Base-by-base conservation (phyloP, 2,888 invertebrate species). In the Sinopyrophorus schimmeli region DNA sequence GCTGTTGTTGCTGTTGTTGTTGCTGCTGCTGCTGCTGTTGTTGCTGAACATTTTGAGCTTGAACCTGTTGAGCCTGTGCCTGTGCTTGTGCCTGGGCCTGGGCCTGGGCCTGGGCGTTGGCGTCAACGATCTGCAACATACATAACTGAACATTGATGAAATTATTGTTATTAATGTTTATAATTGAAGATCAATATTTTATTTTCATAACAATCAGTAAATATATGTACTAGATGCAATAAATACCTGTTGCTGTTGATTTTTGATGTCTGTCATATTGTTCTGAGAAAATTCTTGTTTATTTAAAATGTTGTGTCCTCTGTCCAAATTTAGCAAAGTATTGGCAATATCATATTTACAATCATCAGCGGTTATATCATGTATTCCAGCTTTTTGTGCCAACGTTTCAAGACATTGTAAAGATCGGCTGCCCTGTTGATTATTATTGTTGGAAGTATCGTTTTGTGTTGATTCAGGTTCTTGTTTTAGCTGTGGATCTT, bases 391-490 rank as follows among this genome's bases (percentile, higher is more conserved):
- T 60, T 86, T 86, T 64, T 86, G 84, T 7, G 86, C 86, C 50
- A 86, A 76, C 0, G 85, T 86, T 67, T 86, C 86, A 54, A 86
- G 71, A 63, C 84, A 85, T 80, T 86, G 85, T 38, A 86, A 67
- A 1, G 80, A 79, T 26, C 79, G 64, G 59, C 76, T 76, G 9
- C 66, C 65, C 14, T 66, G 58, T 32, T 55, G 56, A 15, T 57
- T 55, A 11, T 55, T 53, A 16, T 50, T 57, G 44, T 21, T 43
- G 43, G 27, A 51, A 27, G 54, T 54, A 23, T 67, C 66, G 32
- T 61, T 61, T 53, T 69, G 70, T n/a, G 69, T 68, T n/a, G 72
- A 70, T 53, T 71, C 71, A 1, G 68, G 67, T 47, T 71, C 68
- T 49, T 71, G 68, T 42, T 62, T 60, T 43, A 61, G 62, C 37